Base-by-base conservation (phyloP, 2,113 vertebrate genomes). In the Trochalopteron elliotii region DNA sequence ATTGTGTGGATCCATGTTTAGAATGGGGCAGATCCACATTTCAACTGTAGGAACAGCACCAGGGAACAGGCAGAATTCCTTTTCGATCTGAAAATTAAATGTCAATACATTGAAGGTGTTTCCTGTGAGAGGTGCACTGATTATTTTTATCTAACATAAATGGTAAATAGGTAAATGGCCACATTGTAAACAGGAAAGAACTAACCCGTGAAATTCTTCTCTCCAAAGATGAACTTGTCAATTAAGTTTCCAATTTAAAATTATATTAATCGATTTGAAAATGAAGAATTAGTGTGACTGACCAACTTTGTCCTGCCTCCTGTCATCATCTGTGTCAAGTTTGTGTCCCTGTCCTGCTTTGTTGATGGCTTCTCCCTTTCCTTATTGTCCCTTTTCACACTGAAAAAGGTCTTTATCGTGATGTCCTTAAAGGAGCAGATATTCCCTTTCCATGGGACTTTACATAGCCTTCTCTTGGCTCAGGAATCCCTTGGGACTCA, bases 251-350 rank as follows among this genome's bases (percentile, higher is more conserved):
- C 33, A 39, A 39, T 12, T 18, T 33, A 15, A 63, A 64, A 39
- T 55, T 39, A 9, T 33, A 64, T 33, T 45, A 33, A 45, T 53
- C 22, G 14, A 18, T 72, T 55, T 45, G 11, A 33, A 72, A 72
- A 33, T 27, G 33, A 6, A 37, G 49, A 55, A 0, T 31, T 14
- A n/a, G 15, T 10, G 20, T 1, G 3, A 27, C 2, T 47, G 11
- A 30, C 12, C 10, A 25, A n/a, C 15, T 6, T 18, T 25, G 3
- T 33, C 71, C 59, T 93, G 47, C 59, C 28, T 77, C n/a, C 21
- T 30, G 5, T 49, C 47, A 22, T 15, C 15, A 31, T 15, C 27
- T 33, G 1, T 53, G 22, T 18, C 20, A 9, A 28, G 5, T 27
- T 44, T 69, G 21, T 35, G 14, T 40, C 12, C 50, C 28, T 64